Percentiles rank a stretch among this genome's conserved stretches.
Conservation (phyloP, 2,113 vertebrate species). For the Cebidichthys violaceus region DNA sequence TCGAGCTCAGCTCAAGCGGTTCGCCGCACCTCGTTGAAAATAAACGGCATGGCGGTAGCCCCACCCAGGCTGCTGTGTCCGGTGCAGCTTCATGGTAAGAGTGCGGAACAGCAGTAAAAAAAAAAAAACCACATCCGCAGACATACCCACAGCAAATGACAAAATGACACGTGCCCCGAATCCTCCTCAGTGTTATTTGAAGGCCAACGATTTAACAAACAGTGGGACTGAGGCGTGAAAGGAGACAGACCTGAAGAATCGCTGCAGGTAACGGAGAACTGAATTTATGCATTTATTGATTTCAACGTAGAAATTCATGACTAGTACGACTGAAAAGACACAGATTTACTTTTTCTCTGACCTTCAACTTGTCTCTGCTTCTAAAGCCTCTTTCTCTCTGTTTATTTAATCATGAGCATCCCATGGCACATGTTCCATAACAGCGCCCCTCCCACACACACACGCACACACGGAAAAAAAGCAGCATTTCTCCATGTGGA, state of each 20-base stretch:
- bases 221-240: neutral
- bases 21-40: neutral
- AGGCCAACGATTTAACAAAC: neutral
- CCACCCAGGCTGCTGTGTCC: neutral
- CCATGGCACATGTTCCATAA: neutral
- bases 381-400: neutral
- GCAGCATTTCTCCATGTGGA: constrained; percentile 21
- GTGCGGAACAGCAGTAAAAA: constrained; percentile 18
- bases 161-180: constrained; percentile 26
- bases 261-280: neutral
- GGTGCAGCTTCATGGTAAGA: constrained; percentile 33
- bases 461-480: neutral
- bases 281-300: neutral
- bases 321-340: neutral
- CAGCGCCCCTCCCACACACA: too few species aligned
- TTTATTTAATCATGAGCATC: constrained; percentile 1
- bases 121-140: constrained; percentile 18
- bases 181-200: neutral
- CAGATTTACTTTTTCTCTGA: neutral
- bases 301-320: neutral
- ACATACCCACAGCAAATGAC: constrained; percentile 37
- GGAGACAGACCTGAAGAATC: neutral
- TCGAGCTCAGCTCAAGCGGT: neutral
- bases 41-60: neutral
- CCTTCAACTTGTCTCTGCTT: neutral